Percentiles rank a stretch among this genome's conserved stretches.
Evolutionary conservation across 1,140 invertebrate genomes (phyloP).

Genomic region (Listronotus oregonensis): DNA sequence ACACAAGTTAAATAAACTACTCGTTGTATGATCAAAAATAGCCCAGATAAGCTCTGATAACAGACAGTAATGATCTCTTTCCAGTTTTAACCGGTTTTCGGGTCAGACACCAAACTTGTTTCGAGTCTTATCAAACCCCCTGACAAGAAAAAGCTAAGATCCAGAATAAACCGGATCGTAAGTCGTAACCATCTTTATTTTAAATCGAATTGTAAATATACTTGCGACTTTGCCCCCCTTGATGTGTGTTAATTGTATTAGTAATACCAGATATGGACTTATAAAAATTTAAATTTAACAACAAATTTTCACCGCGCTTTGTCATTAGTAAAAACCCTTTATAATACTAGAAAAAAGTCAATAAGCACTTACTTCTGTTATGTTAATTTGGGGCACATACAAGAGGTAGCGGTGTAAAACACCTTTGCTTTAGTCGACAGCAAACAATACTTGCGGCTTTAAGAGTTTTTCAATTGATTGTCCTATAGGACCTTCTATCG

Average conservation of each 20-base stretch:
- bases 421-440: too few species aligned
- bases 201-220: constrained; percentile 25
- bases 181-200: constrained; percentile 23
- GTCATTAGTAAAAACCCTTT: too few species aligned
- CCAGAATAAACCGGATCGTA: constrained; percentile 25
- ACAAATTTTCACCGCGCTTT: too few species aligned
- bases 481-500: too few species aligned
- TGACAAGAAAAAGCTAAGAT: constrained; percentile 31
- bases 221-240: constrained; percentile 35
- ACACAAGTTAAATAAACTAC: not conserved
- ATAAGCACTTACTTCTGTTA: too few species aligned
- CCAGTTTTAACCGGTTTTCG: constrained; percentile 42
- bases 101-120: constrained; percentile 43
- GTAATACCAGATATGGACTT: not conserved
- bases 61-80: not conserved
- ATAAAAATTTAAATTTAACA: not conserved
- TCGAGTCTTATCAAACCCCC: constrained; percentile 46
- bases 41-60: constrained; percentile 2
- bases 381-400: too few species aligned
- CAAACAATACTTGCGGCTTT: too few species aligned
- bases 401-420: too few species aligned
- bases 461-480: too few species aligned
- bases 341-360: too few species aligned
- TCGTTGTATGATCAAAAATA: constrained; percentile 4
- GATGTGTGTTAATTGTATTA: constrained; percentile 19